phyloP scores from a whole-genome alignment of 2,797 vertebrate genomes.

The Cirrhinus molitorella region DNA sequence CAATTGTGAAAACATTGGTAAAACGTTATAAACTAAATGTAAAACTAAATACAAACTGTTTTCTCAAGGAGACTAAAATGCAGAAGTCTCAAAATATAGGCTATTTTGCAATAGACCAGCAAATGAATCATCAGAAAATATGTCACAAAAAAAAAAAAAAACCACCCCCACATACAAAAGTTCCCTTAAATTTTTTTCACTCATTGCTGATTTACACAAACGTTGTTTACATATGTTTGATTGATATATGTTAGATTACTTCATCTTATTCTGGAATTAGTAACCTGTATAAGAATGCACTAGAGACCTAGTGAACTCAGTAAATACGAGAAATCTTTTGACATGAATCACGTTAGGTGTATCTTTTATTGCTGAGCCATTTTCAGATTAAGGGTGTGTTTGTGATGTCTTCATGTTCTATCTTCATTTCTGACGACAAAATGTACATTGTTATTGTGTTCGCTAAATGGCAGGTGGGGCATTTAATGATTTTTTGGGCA shows the following conservation, averaged over 20 bases:
- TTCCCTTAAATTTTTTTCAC: background rate
- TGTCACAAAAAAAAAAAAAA: background rate
- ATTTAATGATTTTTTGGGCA: background rate
- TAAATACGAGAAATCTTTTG: background rate
- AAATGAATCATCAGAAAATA: background rate
- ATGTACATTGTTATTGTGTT: background rate
- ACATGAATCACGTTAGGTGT: slow-evolving; percentile 20
- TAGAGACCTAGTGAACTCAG: background rate
- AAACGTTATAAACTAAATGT: background rate
- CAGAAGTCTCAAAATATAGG: background rate
- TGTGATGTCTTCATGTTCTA: background rate
- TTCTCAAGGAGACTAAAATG: background rate
- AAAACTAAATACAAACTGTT: background rate
- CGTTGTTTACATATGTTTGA: background rate
- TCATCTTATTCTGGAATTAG: background rate
- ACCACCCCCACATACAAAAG: background rate
- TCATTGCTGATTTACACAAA: too few species aligned
- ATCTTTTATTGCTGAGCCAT: slow-evolving; percentile 2
- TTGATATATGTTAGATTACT: background rate
- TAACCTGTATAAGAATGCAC: background rate
- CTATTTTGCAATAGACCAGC: background rate
- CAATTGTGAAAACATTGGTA: background rate
- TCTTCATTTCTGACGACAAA: slow-evolving; percentile 1
- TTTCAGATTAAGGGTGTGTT: slow-evolving; percentile 4
- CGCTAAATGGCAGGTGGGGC: background rate